A percentile compares a stretch with the other conserved stretches of the same genome.
These are phyloP conservation scores for Cyprinodon variegatus DNA, from an alignment of 2,113 vertebrate species.

Conservation along the genomic window DNA sequence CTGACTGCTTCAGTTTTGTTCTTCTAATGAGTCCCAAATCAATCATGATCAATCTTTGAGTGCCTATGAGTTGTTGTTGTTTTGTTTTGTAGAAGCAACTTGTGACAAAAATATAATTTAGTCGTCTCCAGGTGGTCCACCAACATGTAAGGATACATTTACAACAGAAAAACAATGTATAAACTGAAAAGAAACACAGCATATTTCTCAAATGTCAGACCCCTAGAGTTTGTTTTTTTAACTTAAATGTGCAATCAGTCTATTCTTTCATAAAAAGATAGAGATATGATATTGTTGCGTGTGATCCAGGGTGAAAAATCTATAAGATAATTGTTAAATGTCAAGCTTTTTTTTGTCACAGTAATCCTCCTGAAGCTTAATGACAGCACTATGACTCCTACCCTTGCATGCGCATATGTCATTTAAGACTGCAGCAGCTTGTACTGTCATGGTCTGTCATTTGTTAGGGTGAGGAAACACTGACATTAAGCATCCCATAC, in stretches of 20 bases:
- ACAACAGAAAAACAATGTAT: too few species aligned
- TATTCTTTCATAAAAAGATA: background rate
- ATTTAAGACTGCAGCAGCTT: conserved; percentile 49
- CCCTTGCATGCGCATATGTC: conserved; percentile 22
- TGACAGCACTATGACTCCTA: conserved; percentile 24
- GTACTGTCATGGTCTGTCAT: conserved; percentile 42
- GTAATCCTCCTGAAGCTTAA: conserved; percentile 17
- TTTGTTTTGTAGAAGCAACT: background rate
- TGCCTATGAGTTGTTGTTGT: background rate
- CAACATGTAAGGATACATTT: too few species aligned
- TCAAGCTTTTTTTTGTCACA: conserved; percentile 16
- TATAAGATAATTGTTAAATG: background rate
- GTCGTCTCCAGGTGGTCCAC: too few species aligned
- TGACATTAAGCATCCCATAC: conserved; percentile 40
- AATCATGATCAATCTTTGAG: too few species aligned
- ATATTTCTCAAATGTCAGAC: background rate
- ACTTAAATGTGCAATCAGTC: background rate
- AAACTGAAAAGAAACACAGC: background rate
- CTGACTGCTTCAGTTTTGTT: conserved; percentile 1
- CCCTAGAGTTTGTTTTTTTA: background rate
- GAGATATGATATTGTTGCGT: background rate
- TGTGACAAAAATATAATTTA: too few species aligned
- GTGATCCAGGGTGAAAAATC: background rate
- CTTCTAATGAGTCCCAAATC: background rate
- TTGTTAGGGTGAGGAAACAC: conserved; percentile 31